Percentiles rank a stretch among this genome's conserved stretches.
These are phyloP conservation scores for Hemistola chrysoprasaria DNA, from an alignment of 2,888 invertebrate species.

Conservation along the genomic window DNA sequence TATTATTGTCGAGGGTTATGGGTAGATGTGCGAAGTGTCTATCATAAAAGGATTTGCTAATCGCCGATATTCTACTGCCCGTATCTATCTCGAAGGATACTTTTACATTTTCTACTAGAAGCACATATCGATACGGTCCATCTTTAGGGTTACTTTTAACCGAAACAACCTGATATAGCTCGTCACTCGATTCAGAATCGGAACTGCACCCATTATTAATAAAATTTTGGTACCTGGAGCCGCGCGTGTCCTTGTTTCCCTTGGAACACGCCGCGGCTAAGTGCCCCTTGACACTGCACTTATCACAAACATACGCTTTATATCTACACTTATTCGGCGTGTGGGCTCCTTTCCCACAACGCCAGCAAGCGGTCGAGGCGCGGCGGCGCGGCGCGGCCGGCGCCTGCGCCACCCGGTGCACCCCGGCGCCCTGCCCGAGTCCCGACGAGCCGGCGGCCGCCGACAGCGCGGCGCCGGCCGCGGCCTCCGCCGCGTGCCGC, in stretches of 20 bases:
- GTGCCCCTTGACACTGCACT: conserved; percentile 30
- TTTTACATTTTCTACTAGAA: conserved; percentile 13
- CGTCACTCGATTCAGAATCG: neutral
- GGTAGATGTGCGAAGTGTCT: too few species aligned
- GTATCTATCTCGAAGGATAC: conserved; percentile 25
- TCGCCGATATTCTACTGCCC: conserved; percentile 28
- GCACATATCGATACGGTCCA: conserved; percentile 14
- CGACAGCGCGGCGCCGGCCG: conserved; percentile 20
- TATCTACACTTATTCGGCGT: conserved; percentile 30
- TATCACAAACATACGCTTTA: conserved; percentile 7
- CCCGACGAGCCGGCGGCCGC: conserved; percentile 3
- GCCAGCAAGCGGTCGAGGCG: conserved; percentile 17
- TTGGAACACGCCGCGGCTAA: conserved; percentile 31
- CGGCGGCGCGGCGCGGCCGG: conserved; percentile 5
- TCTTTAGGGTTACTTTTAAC: conserved; percentile 8
- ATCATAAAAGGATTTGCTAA: conserved; percentile 17
- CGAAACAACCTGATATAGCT: conserved; percentile 10
- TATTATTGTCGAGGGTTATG: too few species aligned
- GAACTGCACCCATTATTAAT: too few species aligned
- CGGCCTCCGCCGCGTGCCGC: conserved; percentile 31
- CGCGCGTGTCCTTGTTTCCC: too few species aligned
- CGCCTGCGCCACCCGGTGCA: conserved; percentile 3
- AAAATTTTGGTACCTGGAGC: too few species aligned
- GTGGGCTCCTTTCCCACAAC: conserved; percentile 25
- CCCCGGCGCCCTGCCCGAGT: conserved; percentile 3